Evolutionary conservation across 2,888 invertebrate genomes (phyloP), one percentile per base, ranked within the genome.

Genomic region (Drosophila prolongata): DNA sequence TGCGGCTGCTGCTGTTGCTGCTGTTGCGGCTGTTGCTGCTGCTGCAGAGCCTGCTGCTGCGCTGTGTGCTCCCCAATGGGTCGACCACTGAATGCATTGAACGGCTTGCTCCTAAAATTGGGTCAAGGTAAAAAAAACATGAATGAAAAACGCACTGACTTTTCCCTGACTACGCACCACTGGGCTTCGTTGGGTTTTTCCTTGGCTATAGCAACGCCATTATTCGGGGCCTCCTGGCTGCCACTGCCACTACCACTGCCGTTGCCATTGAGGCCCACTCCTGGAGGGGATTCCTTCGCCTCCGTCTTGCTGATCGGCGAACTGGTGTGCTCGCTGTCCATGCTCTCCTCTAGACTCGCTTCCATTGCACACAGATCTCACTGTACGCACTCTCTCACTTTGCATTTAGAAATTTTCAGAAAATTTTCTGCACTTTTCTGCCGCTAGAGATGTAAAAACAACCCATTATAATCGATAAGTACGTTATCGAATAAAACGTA

Each of bases 41-140:
- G 66, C 8, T 59, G 73, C 3, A 76, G 78, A 4, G 65, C 70
- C 1, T 71, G 75, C 11, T 67, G 76, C 27, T 71, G 78, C 27
- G 79, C 59, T 43, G 83, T 58, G 30, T 78, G 80, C 27, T 84
- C 83, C 19, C 83, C 87, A n/a, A 84, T 83, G 14, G 83, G 87
- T 2, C 83, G 80, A 5, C 80, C 87, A 46, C 83, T 86, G 35
- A 84, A 84, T 13, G 83, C 87, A 61, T 86, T 84, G 19, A 84
- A 84, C 1, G 83, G 83, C 35, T 84, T 84, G 27, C 14, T 79
- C 83, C 83, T 84, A 34, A 47, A 6, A 72, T 60, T 52, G 6
- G 14, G 27, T 53, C 34, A 52, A 52, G 35, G 40, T 34, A 40
- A 34, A 16, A 42, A 24, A 8, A 14, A 9, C 19, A 42, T 47